Evolutionary conservation across 2,113 vertebrate species (phyloP), one percentile per base, ranked within the genome.

Genomic region (Podilymbus podiceps): DNA sequence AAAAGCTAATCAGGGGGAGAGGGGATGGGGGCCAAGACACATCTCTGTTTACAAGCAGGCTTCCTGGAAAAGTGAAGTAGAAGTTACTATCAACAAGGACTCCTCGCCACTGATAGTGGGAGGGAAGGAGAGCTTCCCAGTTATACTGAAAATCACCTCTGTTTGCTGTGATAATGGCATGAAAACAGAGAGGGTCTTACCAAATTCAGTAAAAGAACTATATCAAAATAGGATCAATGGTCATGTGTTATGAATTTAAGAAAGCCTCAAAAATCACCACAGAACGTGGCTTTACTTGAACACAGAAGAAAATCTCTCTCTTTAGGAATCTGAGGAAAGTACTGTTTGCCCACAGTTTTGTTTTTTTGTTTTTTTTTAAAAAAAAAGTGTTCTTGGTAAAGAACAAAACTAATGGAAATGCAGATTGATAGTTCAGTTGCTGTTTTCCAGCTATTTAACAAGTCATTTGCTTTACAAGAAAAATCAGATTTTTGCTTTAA

Each of bases 31-130:
- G 33, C 30, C 59, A 80, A 82, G 35, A 75, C 8, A 68, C 22
- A 17, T 49, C 72, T 69, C 50, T 81, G 49, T 72, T 91, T 90
- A 79, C 40, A 35, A 85, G 67, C 20, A 75, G 50, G 53, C 33
- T 76, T 90, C 72, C 69, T 49, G 84, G 89, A 79, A 85, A 47
- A 49, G 44, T 4, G 44, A 63, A 60, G 50, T 1, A 72, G 7
- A 79, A 90, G 28, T 31, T 42, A 42, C 16, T 44, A 8, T 1
- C 4, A 2, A 40, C 52, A 52, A 52, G 25, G 59, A 49, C 16
- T 76, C 53, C 62, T 76, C 0, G 0, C 5, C 49, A 20, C 47
- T 9, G 49, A 53, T 0, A 40, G 63, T 2, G 3, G 47, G 31
- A 85, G 40, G 63, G 73, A 24, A 19, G 23, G 42, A 66, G 8